phyloP scores from a whole-genome alignment of 2,888 invertebrate genomes.

The Horisme vitalbata region DNA sequence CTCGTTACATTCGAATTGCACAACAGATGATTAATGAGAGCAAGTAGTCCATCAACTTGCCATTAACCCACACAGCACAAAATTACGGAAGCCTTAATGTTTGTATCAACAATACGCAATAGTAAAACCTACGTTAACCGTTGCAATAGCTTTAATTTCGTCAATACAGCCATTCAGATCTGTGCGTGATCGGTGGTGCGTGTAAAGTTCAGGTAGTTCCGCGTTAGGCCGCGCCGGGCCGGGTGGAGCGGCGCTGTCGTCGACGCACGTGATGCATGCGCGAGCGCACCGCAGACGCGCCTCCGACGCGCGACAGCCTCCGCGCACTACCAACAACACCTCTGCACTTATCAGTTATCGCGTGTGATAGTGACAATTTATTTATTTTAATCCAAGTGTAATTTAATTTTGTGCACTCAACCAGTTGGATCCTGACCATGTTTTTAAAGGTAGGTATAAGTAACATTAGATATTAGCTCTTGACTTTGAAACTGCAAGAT shows the following conservation, averaged over 20 bases:
- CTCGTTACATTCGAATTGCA: constrained; percentile 13
- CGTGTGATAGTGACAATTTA: constrained; percentile 62
- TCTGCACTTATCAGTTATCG: constrained; percentile 58
- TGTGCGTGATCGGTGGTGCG: constrained; percentile 54
- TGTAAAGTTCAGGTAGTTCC: constrained; percentile 70
- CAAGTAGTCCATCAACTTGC: constrained; percentile 12
- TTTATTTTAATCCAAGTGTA: constrained; percentile 37
- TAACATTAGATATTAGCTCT: constrained; percentile 39
- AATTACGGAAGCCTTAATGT: constrained; percentile 31
- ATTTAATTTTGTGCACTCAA: constrained; percentile 40
- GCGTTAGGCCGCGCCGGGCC: constrained; percentile 50
- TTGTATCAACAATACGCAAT: constrained; percentile 31
- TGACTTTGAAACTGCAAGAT: constrained; percentile 44
- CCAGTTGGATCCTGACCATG: constrained; percentile 44
- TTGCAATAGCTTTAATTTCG: constrained; percentile 36
- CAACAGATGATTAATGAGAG: constrained; percentile 19
- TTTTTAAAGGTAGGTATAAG: constrained; percentile 53
- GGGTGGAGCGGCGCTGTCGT: constrained; percentile 62
- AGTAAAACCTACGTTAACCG: constrained; percentile 29
- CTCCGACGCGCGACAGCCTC: constrained; percentile 74
- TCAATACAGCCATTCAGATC: constrained; percentile 47
- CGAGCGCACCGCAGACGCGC: constrained; percentile 70
- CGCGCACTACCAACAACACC: constrained; percentile 59
- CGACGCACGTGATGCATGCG: constrained; percentile 75
- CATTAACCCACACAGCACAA: constrained; percentile 12